Base-by-base conservation (phyloP, 2,113 vertebrate genomes). In the Cyprinodon brontotheroides region DNA sequence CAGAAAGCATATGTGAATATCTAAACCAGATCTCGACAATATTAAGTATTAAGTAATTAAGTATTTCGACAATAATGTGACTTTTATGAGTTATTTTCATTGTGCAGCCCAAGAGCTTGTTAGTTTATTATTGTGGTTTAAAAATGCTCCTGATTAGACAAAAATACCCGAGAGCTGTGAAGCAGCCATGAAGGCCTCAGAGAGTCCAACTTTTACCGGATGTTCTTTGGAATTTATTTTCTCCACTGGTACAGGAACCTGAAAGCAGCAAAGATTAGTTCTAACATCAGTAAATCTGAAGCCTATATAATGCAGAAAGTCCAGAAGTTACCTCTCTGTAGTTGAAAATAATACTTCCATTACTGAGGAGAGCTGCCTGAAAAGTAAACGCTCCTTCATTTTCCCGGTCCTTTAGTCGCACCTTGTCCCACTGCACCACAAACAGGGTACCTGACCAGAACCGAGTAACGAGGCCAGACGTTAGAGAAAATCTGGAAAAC, bases 131-230 rank as follows among this genome's bases (percentile, higher is more conserved):
- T 14, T 9, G 7, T 57, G 50, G 50, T 57, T 20, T 10, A 45
- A 45, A 45, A 45, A 2, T 11, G 5, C 15, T 50, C 48, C 11
- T 38, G n/a, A 61, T 50, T 43, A 15, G 36, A 41, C 62, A n/a
- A 50, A 72, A 95, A 94, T 84, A 98, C 97, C 96, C 72, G 96
- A 87, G 22, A 88, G 71, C 0, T 94, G 95, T 0, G 93, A 78
- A 15, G 95, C 84, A 0, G 96, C 85, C 96, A 97, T 95, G 93
- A 98, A 99, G 66, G 98, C 98, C 0, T 99, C 98, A 0, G 98
- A 99, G 64, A 99, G 94, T 22, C 98, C 97, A 0, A 96, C 95
- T 90, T 99, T 99, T 7, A 99, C 96, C 0, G 98, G 98, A 85
- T 99, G 98, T 86, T 97, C 95, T 2, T 94, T 92, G 40, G 96